Percentiles rank a stretch among this genome's conserved stretches.
Evolutionary conservation across 2,888 invertebrate species (phyloP).

Genomic region (Terebella lapidaria): DNA sequence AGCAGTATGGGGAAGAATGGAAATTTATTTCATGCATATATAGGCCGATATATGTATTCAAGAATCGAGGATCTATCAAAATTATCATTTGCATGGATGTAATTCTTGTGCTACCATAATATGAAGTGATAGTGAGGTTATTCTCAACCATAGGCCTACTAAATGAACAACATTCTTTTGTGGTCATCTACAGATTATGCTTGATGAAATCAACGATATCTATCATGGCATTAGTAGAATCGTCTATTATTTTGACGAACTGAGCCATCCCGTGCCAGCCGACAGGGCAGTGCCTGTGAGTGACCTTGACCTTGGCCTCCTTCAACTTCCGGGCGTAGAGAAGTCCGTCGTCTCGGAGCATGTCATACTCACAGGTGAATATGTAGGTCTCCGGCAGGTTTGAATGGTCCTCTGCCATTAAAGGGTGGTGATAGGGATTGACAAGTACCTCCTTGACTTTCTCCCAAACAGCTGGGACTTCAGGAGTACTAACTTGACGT

Average conservation of each 20-base stretch:
- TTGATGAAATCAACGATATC: not conserved
- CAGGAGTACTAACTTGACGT: not conserved
- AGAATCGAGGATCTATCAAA: no score
- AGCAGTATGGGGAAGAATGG: no score
- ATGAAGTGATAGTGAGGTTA: no score
- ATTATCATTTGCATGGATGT: no score
- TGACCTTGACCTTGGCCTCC: constrained; percentile 3
- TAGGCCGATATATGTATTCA: no score
- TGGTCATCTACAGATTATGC: no score
- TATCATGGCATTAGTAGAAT: not conserved
- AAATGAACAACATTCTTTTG: no score
- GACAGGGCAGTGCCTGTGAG: not conserved
- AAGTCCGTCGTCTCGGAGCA: constrained; percentile 8
- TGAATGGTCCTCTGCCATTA: not conserved
- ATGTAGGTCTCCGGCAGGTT: constrained; percentile 5
- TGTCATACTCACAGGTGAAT: constrained; percentile 3
- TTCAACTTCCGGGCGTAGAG: constrained; percentile 3
- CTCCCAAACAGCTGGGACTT: constrained; percentile 4
- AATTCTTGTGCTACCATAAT: no score
- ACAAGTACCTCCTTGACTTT: constrained; percentile 1
- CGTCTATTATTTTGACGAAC: not conserved
- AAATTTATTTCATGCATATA: no score
- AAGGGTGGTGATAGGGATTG: constrained; percentile 3
- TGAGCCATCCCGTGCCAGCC: not conserved
- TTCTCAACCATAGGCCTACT: no score